Conservation (phyloP, 1,140 invertebrate genomes). For the Harlomillsia oculata region DNA sequence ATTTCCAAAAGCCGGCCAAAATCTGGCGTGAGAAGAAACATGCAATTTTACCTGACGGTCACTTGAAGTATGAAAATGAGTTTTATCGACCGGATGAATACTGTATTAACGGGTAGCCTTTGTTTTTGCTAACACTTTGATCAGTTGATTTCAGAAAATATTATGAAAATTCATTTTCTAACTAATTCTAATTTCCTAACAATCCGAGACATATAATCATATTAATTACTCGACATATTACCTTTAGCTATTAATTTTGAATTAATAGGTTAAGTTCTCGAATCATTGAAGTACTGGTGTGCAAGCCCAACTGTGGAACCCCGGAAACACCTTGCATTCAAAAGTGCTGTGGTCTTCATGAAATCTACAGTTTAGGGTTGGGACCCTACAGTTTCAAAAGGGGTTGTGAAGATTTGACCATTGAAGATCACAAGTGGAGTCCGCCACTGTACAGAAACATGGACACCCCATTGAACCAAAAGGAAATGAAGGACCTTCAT, state of each 20-base stretch:
- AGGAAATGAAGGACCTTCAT: constrained; percentile 1
- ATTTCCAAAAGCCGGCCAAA: constrained; percentile 1
- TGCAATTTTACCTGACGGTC: constrained; percentile 8
- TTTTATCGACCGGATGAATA: constrained; percentile 17
- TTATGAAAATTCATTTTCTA: neutral
- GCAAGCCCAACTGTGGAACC: constrained; percentile 14
- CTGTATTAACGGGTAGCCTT: constrained; percentile 19
- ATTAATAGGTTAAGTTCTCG: constrained; percentile 10
- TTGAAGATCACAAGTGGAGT: constrained; percentile 7
- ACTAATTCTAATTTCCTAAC: neutral
- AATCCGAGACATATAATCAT: too few species aligned
- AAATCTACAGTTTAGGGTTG: constrained; percentile 15
- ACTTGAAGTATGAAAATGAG: constrained; percentile 22
- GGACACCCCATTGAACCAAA: neutral
- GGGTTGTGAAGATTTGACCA: constrained; percentile 8
- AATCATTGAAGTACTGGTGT: constrained; percentile 19
- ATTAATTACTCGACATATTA: too few species aligned
- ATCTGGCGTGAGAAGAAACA: neutral
- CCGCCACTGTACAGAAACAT: constrained; percentile 12
- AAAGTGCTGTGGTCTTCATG: constrained; percentile 21
- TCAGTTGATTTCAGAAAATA: neutral
- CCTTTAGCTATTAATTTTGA: neutral
- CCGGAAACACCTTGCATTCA: constrained; percentile 15
- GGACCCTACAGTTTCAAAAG: neutral
- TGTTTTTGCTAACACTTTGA: neutral